These are phyloP conservation scores for Parus major DNA, from an alignment of 2,113 vertebrate species.

Conservation along the genomic window DNA sequence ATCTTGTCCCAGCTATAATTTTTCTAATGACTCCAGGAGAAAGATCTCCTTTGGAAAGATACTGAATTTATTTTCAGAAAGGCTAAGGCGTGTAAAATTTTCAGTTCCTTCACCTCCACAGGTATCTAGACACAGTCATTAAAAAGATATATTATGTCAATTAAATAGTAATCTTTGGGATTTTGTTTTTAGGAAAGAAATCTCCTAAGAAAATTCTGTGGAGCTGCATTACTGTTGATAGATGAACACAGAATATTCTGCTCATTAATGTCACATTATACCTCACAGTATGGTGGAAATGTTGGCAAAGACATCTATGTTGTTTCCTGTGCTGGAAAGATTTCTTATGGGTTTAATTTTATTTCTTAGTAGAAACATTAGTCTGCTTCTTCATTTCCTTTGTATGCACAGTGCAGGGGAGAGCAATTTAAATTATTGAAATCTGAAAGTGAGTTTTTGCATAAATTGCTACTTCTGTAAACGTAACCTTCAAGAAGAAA, in stretches of 20 bases:
- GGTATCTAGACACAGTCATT: constrained; percentile 61
- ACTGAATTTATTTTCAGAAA: constrained; percentile 69
- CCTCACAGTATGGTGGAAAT: background rate
- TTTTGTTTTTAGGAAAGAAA: background rate
- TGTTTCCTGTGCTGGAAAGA: background rate
- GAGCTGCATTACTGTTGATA: background rate
- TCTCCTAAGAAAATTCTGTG: background rate
- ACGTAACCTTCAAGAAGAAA: background rate
- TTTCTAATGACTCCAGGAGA: constrained; percentile 62
- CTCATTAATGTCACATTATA: constrained; percentile 20
- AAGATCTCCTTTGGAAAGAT: constrained; percentile 69
- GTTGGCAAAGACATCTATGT: background rate
- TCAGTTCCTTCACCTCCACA: constrained; percentile 29
- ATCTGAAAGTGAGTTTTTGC: constrained; percentile 1
- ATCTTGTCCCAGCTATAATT: constrained; percentile 70
- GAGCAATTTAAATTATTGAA: constrained; percentile 2
- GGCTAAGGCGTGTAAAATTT: constrained; percentile 68
- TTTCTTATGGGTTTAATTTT: constrained; percentile 14
- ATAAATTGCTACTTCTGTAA: background rate
- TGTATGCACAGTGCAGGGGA: background rate
- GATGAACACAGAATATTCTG: constrained; percentile 14
- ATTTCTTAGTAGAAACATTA: constrained; percentile 12
- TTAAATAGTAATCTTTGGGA: background rate
- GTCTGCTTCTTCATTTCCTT: constrained; percentile 13
- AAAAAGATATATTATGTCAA: background rate